These are phyloP conservation scores for Hypomesus transpacificus DNA, from an alignment of 2,113 vertebrate species.

Conservation along the genomic window DNA sequence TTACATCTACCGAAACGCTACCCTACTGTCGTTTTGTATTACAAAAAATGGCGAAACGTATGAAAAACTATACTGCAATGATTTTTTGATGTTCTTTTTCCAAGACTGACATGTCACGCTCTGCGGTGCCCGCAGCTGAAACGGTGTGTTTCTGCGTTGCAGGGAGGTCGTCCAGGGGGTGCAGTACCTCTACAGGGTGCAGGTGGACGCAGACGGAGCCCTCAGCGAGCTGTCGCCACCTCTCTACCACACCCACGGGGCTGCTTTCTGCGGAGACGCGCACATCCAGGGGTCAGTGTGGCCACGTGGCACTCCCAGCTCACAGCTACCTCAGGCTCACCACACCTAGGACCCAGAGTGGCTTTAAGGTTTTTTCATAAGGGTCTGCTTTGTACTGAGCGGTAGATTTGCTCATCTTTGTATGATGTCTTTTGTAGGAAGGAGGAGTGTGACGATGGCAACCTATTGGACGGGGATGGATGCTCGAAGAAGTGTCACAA, in stretches of 20 bases:
- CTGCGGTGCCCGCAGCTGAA: neutral
- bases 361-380: no score
- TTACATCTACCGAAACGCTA: slow-evolving; percentile 20
- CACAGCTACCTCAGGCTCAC: no score
- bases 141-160: slow-evolving; percentile 30
- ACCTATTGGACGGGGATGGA: slow-evolving; percentile 86
- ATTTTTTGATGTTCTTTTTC: no score
- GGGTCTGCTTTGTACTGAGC: no score
- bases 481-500: slow-evolving; percentile 86
- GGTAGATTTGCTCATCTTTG: neutral
- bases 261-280: slow-evolving; percentile 87
- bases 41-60: neutral
- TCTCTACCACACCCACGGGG: slow-evolving; percentile 77
- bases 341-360: no score
- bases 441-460: slow-evolving; percentile 90
- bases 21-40: neutral
- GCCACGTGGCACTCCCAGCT: no score
- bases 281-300: slow-evolving; percentile 75
- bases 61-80: neutral
- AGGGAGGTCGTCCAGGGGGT: slow-evolving; percentile 80
- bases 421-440: slow-evolving; percentile 59
- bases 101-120: neutral
- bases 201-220: slow-evolving; percentile 73
- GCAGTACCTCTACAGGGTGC: slow-evolving; percentile 82
- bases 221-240: slow-evolving; percentile 81